Evolutionary conservation across 2,113 vertebrate genomes (phyloP), one percentile per base, ranked within the genome.

Genomic region (Mesoclemmys tuberculata): DNA sequence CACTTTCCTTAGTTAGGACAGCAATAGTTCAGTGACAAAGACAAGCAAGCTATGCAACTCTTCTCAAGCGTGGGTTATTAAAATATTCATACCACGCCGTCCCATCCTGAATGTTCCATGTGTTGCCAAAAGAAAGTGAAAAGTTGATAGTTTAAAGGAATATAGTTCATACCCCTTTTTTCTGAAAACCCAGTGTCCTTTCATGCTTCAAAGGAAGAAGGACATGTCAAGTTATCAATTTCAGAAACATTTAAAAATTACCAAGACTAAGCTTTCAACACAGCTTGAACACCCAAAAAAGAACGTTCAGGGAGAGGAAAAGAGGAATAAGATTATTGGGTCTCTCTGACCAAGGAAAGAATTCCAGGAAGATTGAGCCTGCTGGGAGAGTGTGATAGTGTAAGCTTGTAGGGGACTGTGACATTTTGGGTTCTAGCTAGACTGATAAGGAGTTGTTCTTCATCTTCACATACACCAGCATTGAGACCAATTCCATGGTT

Each of bases 391-490:
- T 6, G 26, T 38, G 38, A 44, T 75, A 41, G 5, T 75, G 71
- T 75, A 44, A 44, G 3, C 21, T 6, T 38, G 22, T 41, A 21
- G 19, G 38, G 11, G 19, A 38, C 10, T 27, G 5, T 26, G 11
- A 41, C 38, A 27, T 41, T 77, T 77, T 44, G 24, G 12, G 6
- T 2, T 29, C 11, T n/a, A 27, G 24, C 19, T 8, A 71, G 9
- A 38, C n/a, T 2, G 1, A 38, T 22, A 71, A 38, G 19, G 19
- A 9, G 64, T 21, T 38, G 64, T 5, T 1, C 8, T 68, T 68
- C 8, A 54, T 44, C 71, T 41, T 44, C 71, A 3, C 10, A 13
- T 1, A 1, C 35, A 52, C 81, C 31, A 5, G 1, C 1, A 41
- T 54, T 78, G 58, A 26, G n/a, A 75, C 0, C 71, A 22, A 3